phyloP scores from a whole-genome alignment of 1,140 invertebrate genomes.

The Drosophila guanche region DNA sequence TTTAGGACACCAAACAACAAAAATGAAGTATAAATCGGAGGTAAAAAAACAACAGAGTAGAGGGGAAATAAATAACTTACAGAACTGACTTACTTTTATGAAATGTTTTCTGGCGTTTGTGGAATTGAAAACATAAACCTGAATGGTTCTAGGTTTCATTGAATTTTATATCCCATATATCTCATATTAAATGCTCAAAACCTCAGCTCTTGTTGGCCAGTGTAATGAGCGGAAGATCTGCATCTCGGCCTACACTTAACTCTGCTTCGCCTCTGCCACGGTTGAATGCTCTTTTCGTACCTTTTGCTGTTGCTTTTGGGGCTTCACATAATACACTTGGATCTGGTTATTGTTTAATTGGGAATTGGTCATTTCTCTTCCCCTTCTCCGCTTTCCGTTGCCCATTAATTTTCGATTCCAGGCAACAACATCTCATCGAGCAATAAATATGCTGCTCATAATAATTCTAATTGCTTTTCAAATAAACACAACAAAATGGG shows the following conservation, averaged over 20 bases:
- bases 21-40: background rate
- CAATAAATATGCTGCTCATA: constrained; percentile 79
- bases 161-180: background rate
- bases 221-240: constrained; percentile 26
- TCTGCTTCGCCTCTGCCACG: constrained; percentile 9
- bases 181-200: too few species aligned
- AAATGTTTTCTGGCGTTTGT: background rate
- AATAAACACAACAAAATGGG: constrained; percentile 72
- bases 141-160: too few species aligned
- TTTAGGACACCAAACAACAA: constrained; percentile 12
- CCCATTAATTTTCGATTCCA: constrained; percentile 48
- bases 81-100: too few species aligned
- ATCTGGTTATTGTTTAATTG: constrained; percentile 54
- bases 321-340: background rate
- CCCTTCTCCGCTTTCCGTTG: constrained; percentile 1
- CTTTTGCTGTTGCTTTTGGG: constrained; percentile 1
- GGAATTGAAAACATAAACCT: too few species aligned
- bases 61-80: too few species aligned
- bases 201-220: background rate
- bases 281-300: constrained; percentile 5
- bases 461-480: constrained; percentile 82
- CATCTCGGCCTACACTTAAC: constrained; percentile 15
- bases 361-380: constrained; percentile 8
- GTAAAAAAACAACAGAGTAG: too few species aligned
- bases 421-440: constrained; percentile 48